phyloP scores from a whole-genome alignment of 1,140 invertebrate species.

The Akabosia matsudoensis region DNA sequence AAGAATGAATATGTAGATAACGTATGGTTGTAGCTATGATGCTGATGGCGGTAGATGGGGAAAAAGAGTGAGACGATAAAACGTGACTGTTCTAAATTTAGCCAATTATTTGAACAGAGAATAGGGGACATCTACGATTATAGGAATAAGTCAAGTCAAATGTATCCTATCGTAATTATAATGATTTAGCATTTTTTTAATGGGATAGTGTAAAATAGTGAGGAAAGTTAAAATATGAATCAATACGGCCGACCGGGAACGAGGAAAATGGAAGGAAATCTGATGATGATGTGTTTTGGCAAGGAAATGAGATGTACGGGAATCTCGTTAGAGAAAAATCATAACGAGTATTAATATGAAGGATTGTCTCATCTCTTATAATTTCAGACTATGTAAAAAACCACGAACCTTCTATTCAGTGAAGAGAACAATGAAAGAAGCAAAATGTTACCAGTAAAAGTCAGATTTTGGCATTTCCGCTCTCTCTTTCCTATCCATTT shows the following conservation, averaged over 20 bases:
- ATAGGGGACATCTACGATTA: neutral
- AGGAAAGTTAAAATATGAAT: too few species aligned
- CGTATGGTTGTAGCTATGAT: neutral
- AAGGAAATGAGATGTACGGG: too few species aligned
- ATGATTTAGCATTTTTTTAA: too few species aligned
- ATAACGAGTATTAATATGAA: too few species aligned
- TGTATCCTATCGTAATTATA: neutral
- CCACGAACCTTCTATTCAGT: conserved; percentile 5
- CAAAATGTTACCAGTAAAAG: conserved; percentile 46
- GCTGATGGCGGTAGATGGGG: neutral
- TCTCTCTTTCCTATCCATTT: neutral
- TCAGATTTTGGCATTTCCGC: conserved; percentile 47
- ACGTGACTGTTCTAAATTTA: conserved; percentile 24
- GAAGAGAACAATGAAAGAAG: conserved; percentile 33
- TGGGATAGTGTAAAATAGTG: too few species aligned
- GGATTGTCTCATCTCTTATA: neutral
- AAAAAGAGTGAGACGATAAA: neutral
- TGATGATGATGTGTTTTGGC: too few species aligned
- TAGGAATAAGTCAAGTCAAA: neutral
- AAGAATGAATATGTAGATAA: neutral
- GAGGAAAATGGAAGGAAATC: too few species aligned
- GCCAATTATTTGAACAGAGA: neutral
- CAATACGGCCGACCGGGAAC: too few species aligned
- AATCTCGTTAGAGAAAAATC: too few species aligned
- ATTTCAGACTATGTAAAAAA: neutral